A percentile compares a stretch with the other conserved stretches of the same genome.
phyloP scores from a whole-genome alignment of 2,888 invertebrate species.

The Drosophila rubida region DNA sequence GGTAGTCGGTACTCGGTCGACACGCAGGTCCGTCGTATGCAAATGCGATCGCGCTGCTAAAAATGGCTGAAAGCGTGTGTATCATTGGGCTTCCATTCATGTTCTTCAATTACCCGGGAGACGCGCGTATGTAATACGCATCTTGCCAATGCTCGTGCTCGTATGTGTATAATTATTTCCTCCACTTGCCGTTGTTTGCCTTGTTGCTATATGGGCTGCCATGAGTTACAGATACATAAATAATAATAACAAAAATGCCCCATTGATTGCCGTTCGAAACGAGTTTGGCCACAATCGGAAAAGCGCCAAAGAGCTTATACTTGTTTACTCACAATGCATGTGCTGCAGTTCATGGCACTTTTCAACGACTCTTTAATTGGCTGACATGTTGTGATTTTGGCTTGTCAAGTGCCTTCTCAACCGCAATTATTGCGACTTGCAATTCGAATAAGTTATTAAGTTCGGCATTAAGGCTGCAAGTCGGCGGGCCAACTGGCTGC shows the following conservation, averaged over 20 bases:
- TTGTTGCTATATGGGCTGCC: conserved; percentile 60
- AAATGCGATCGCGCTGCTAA: conserved; percentile 28
- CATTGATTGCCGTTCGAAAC: conserved; percentile 74
- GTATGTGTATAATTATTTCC: conserved; percentile 64
- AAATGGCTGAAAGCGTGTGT: conserved; percentile 39
- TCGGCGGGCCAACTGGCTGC: conserved; percentile 4
- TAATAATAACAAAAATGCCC: conserved; percentile 71
- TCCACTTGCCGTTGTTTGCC: conserved; percentile 41
- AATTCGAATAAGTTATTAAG: conserved; percentile 9
- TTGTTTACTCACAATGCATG: conserved; percentile 39
- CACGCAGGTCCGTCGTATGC: conserved; percentile 23
- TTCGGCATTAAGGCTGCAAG: neutral
- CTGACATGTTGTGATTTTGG: conserved; percentile 76
- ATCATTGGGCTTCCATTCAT: conserved; percentile 54
- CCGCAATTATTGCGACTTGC: conserved; percentile 26
- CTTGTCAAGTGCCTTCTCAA: conserved; percentile 55
- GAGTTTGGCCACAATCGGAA: conserved; percentile 64
- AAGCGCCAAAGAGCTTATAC: conserved; percentile 41
- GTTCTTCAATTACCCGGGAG: conserved; percentile 64
- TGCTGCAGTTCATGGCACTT: conserved; percentile 43
- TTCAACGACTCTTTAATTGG: conserved; percentile 74
- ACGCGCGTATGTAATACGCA: conserved; percentile 34
- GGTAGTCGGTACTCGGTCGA: too few relatives aligned
- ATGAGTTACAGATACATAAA: conserved; percentile 78
- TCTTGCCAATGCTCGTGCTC: conserved; percentile 35